These are phyloP conservation scores for Apotomis turbidana DNA, from an alignment of 2,888 invertebrate genomes.

Conservation along the genomic window DNA sequence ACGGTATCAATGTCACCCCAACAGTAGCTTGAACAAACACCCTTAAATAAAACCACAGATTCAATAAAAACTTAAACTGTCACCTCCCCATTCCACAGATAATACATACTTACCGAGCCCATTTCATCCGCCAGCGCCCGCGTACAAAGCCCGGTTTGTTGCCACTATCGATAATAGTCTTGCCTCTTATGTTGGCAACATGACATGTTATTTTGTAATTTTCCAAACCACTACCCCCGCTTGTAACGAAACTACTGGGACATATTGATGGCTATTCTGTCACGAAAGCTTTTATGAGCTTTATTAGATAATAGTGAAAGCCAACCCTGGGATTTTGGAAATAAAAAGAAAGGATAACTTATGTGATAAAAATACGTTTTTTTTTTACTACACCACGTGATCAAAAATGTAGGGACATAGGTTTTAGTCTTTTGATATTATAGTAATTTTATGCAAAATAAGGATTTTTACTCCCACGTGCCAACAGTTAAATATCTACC, in stretches of 20 bases:
- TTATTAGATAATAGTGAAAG: background rate
- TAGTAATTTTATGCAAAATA: too few species aligned
- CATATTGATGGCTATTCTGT: constrained; percentile 26
- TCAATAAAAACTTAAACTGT: constrained; percentile 40
- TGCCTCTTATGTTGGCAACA: constrained; percentile 39
- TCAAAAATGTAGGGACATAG: too few species aligned
- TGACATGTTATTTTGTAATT: constrained; percentile 68
- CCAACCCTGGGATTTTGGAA: background rate
- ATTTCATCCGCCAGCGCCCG: constrained; percentile 55
- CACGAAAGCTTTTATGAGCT: constrained; percentile 4
- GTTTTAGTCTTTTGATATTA: too few species aligned
- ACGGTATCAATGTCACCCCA: constrained; percentile 14
- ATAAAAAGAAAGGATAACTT: background rate
- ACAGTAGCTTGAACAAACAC: constrained; percentile 14
- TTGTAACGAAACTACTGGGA: constrained; percentile 37
- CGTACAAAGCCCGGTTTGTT: constrained; percentile 62
- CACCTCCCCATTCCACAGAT: constrained; percentile 30
- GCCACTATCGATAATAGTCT: constrained; percentile 41
- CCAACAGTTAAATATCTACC: background rate
- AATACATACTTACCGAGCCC: constrained; percentile 19
- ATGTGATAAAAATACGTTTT: too few species aligned
- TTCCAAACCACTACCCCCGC: constrained; percentile 66
- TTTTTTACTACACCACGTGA: too few species aligned
- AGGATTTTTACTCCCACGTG: background rate
- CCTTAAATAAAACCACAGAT: constrained; percentile 39